Evolutionary conservation across 2,888 invertebrate species (phyloP).

Genomic region (Lottia scabra): DNA sequence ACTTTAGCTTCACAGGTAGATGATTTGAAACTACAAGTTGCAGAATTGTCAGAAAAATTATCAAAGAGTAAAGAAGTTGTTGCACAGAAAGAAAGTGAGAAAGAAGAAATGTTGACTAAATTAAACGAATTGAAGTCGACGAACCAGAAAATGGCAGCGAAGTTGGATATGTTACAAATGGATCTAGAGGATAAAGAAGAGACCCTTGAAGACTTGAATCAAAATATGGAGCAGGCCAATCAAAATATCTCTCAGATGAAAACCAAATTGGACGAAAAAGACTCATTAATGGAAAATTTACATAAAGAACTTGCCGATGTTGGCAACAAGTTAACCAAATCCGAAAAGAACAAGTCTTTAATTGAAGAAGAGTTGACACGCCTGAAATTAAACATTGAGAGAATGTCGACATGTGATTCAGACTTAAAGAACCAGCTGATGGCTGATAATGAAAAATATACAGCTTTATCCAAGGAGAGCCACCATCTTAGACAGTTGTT

Average conservation of each 20-base stretch:
- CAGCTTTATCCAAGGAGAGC: slow-evolving; percentile 22
- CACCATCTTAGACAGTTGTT: slow-evolving; percentile 21
- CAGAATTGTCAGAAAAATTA: slow-evolving; percentile 19
- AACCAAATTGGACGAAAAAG: slow-evolving; percentile 25
- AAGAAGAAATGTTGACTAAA: slow-evolving; percentile 19
- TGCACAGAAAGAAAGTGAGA: slow-evolving; percentile 18
- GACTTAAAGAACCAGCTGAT: slow-evolving; percentile 10
- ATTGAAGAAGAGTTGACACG: slow-evolving; percentile 14
- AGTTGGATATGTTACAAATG: slow-evolving; percentile 37
- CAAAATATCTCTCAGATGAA: slow-evolving; percentile 26
- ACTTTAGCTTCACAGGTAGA: slow-evolving; percentile 2
- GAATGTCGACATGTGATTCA: slow-evolving; percentile 16
- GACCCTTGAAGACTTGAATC: slow-evolving; percentile 17
- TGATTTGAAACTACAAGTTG: slow-evolving; percentile 17
- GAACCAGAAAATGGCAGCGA: slow-evolving; percentile 29
- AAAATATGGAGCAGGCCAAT: slow-evolving; percentile 20
- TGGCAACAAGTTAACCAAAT: slow-evolving; percentile 19
- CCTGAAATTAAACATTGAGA: slow-evolving; percentile 23
- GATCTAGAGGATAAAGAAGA: slow-evolving; percentile 31
- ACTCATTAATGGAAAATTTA: slow-evolving; percentile 18
- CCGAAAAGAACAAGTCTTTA: slow-evolving; percentile 14
- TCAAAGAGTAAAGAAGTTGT: slow-evolving; percentile 22
- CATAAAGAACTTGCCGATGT: slow-evolving; percentile 19
- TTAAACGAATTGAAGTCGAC: slow-evolving; percentile 19
- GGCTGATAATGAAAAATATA: slow-evolving; percentile 13